These are phyloP conservation scores for Bos javanicus DNA, from an alignment of 2,113 vertebrate species.

Conservation along the genomic window DNA sequence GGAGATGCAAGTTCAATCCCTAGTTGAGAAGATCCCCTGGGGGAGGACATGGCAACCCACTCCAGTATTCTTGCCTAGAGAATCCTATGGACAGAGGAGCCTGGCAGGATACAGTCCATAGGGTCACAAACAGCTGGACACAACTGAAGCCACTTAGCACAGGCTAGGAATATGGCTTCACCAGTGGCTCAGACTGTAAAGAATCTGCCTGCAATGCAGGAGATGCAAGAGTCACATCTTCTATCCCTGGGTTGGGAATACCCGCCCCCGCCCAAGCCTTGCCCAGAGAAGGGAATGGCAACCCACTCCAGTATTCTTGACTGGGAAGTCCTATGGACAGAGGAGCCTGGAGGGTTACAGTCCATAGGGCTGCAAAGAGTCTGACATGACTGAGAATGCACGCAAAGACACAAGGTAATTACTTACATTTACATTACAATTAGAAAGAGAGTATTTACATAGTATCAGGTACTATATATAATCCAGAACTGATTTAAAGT, in stretches of 20 bases:
- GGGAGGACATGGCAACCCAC: neutral
- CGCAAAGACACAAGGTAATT: neutral
- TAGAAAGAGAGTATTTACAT: neutral
- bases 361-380: neutral
- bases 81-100: neutral
- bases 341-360: neutral
- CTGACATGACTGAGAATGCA: neutral
- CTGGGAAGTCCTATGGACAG: neutral
- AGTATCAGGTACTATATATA: neutral
- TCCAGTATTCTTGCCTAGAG: neutral
- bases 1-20: neutral
- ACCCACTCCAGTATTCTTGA: neutral
- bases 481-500: neutral
- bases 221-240: neutral
- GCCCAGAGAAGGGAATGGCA: neutral
- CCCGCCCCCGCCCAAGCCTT: neutral
- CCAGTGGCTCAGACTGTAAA: neutral
- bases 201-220: neutral
- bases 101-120: neutral
- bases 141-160: neutral
- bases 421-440: neutral
- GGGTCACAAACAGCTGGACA: neutral
- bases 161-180: neutral
- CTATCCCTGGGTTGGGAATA: neutral
- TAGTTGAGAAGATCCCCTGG: neutral